These are phyloP conservation scores for Rhinoraja longicauda DNA, from an alignment of 2,797 vertebrate species.

Conservation along the genomic window DNA sequence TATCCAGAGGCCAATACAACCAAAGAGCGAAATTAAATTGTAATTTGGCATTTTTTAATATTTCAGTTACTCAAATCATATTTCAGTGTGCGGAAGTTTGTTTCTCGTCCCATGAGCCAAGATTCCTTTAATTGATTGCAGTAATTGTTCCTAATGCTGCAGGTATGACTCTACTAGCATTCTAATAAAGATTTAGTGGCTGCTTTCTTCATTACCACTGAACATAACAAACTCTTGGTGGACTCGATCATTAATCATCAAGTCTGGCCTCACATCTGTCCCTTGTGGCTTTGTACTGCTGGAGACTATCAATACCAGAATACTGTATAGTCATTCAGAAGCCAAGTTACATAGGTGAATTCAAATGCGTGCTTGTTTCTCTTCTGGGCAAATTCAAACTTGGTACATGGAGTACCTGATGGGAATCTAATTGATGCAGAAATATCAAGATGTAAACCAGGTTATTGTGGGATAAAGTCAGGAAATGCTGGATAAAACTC, in stretches of 20 bases:
- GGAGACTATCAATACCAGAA: slow-evolving; percentile 5
- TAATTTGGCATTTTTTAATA: background rate
- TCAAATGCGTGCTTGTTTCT: background rate
- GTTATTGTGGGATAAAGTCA: background rate
- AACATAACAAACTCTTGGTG: background rate
- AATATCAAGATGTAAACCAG: background rate
- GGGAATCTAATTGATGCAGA: background rate
- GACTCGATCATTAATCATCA: slow-evolving; percentile 19
- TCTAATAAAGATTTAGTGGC: background rate
- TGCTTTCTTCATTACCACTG: slow-evolving; percentile 33
- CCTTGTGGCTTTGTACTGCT: background rate
- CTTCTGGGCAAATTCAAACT: background rate
- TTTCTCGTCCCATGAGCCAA: background rate
- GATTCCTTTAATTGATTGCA: background rate
- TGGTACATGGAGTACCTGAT: background rate
- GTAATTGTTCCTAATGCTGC: slow-evolving; percentile 17
- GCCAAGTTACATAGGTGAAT: background rate
- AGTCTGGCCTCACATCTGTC: background rate
- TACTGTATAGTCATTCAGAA: slow-evolving; percentile 2
- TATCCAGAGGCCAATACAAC: too few species aligned
- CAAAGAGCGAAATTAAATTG: background rate
- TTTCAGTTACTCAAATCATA: background rate
- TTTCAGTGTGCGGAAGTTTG: background rate
- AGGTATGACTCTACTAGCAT: background rate
- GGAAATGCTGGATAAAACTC: too few species aligned